A percentile compares a stretch with the other conserved stretches of the same genome.
phyloP scores from a whole-genome alignment of 2,113 vertebrate species.

The Zeus faber region DNA sequence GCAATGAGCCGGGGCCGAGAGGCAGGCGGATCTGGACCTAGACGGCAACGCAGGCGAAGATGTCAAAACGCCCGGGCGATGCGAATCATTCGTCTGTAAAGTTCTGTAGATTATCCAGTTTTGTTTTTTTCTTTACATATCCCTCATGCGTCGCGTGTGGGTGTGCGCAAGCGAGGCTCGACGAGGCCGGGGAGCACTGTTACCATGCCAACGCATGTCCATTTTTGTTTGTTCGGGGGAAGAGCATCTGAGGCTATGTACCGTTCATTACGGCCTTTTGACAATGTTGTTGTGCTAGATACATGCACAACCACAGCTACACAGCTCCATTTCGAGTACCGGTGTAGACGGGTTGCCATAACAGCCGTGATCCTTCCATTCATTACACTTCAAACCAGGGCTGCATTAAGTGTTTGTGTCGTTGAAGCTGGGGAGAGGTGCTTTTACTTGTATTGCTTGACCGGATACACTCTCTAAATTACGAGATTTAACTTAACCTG shows the following conservation, averaged over 20 bases:
- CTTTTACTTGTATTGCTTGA: no score
- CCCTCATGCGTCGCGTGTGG: constrained; percentile 24
- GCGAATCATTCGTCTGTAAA: no score
- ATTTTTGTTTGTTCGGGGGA: constrained; percentile 7
- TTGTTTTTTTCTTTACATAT: background rate
- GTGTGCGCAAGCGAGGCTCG: constrained; percentile 24
- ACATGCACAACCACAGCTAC: background rate
- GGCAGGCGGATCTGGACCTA: no score
- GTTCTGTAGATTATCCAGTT: no score
- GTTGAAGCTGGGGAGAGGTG: no score
- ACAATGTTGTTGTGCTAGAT: background rate
- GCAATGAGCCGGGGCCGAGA: constrained; percentile 20
- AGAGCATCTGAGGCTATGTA: background rate
- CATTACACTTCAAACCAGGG: no score
- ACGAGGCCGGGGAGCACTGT: constrained; percentile 27
- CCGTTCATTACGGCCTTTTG: background rate
- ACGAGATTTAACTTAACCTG: no score
- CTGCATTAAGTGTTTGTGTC: no score
- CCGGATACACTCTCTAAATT: no score
- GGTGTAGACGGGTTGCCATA: constrained; percentile 21
- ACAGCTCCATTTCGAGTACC: constrained; percentile 10
- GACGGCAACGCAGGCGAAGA: no score
- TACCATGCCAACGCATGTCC: constrained; percentile 47
- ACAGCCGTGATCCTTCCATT: no score
- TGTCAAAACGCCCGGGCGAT: no score